These are phyloP conservation scores for Arenicola marina DNA, from an alignment of 2,888 invertebrate species.

Conservation along the genomic window DNA sequence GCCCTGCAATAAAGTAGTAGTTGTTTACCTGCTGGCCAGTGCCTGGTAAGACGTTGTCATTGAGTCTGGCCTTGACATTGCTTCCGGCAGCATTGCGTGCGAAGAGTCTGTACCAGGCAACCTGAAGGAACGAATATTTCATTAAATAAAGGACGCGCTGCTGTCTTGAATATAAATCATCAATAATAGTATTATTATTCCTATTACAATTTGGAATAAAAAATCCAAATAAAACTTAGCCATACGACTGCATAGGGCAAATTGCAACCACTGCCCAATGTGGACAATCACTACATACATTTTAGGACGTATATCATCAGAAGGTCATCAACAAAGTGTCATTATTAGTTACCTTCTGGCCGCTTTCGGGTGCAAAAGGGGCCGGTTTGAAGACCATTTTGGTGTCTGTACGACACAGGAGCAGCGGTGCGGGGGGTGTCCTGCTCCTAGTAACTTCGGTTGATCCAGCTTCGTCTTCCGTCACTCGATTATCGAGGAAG, in stretches of 20 bases:
- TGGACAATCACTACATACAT: neutral
- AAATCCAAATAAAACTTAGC: neutral
- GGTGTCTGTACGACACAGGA: constrained; percentile 55
- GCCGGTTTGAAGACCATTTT: constrained; percentile 56
- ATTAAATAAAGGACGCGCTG: too few species aligned
- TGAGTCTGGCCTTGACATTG: constrained; percentile 58
- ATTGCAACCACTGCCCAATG: neutral
- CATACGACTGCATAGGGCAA: neutral
- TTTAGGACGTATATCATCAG: neutral
- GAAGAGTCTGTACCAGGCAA: constrained; percentile 59
- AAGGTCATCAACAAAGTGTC: neutral
- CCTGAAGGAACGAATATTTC: constrained; percentile 38
- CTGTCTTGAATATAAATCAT: too few species aligned
- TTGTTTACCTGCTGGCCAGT: constrained; percentile 53
- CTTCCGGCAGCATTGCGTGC: constrained; percentile 49
- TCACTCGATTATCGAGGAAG: constrained; percentile 47
- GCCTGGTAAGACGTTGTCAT: constrained; percentile 54
- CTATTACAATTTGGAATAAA: too few species aligned
- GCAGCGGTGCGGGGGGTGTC: constrained; percentile 54
- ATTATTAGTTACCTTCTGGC: constrained; percentile 8
- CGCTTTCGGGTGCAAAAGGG: constrained; percentile 42
- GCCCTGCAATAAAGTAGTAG: too few species aligned
- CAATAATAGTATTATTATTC: too few species aligned
- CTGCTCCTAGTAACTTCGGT: constrained; percentile 14
- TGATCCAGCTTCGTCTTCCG: neutral